These are phyloP conservation scores for Megamerina dolium DNA, from an alignment of 2,888 invertebrate genomes.

Conservation along the genomic window DNA sequence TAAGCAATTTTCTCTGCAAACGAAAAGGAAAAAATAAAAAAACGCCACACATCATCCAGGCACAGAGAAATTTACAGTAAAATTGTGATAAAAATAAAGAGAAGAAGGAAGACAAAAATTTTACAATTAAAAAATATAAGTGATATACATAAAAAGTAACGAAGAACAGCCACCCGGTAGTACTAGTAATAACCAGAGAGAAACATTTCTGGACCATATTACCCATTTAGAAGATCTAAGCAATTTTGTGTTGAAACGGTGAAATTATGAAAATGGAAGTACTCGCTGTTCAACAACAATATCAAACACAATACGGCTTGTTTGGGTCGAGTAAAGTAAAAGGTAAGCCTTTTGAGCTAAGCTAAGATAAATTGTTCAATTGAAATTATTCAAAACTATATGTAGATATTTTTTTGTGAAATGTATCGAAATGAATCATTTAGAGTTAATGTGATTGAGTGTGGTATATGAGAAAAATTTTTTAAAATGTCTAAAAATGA, in stretches of 20 bases:
- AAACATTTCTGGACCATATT: too few relatives aligned
- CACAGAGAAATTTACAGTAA: conserved; percentile 2
- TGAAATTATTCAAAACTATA: not conserved
- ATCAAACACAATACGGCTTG: conserved; percentile 31
- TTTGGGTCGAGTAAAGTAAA: conserved; percentile 36
- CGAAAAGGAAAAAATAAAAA: conserved; percentile 16
- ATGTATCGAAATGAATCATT: too few relatives aligned
- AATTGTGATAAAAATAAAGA: conserved; percentile 17
- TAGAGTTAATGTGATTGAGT: too few relatives aligned
- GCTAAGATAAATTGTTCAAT: not conserved
- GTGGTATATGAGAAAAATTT: too few relatives aligned
- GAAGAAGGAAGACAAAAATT: conserved; percentile 19
- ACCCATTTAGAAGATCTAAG: too few relatives aligned
- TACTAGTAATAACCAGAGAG: too few relatives aligned
- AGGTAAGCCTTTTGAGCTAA: conserved; percentile 36
- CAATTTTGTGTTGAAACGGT: too few relatives aligned
- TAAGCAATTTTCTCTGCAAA: conserved; percentile 15
- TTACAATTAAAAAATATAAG: too few relatives aligned
- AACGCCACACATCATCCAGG: not conserved
- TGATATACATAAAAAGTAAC: too few relatives aligned
- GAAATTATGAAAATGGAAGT: conserved; percentile 30
- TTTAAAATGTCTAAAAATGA: too few relatives aligned
- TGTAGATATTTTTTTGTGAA: not conserved
- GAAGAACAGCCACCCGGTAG: too few relatives aligned
- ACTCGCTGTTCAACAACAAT: conserved; percentile 27